These are phyloP conservation scores for Andrena hattorfiana DNA, from an alignment of 2,888 invertebrate genomes.

Conservation along the genomic window DNA sequence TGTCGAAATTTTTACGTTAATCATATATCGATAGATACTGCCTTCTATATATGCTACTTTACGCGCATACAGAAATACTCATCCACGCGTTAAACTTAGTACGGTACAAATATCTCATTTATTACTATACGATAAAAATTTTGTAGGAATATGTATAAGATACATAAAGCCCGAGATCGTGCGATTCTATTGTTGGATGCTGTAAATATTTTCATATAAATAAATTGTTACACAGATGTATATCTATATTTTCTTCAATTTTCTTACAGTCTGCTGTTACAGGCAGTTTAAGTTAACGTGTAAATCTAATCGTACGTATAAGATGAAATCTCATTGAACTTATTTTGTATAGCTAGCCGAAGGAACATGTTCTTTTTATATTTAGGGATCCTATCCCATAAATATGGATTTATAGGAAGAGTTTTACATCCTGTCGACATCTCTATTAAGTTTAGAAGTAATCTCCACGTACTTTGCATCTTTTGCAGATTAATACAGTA, in stretches of 20 bases:
- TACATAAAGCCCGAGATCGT: slow-evolving; percentile 50
- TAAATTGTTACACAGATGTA: slow-evolving; percentile 73
- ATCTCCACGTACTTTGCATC: slow-evolving; percentile 86
- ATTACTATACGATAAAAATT: slow-evolving; percentile 41
- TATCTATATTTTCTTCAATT: background rate
- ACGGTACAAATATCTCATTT: slow-evolving; percentile 29
- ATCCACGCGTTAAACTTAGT: slow-evolving; percentile 37
- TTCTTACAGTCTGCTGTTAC: slow-evolving; percentile 5
- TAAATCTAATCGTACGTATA: background rate
- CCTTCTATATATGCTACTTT: slow-evolving; percentile 45
- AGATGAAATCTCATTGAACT: slow-evolving; percentile 82
- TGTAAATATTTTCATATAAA: slow-evolving; percentile 77
- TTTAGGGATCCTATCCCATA: slow-evolving; percentile 86
- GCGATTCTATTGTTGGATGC: slow-evolving; percentile 73
- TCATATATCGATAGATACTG: slow-evolving; percentile 32
- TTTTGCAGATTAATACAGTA: slow-evolving; percentile 88
- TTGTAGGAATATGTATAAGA: slow-evolving; percentile 49
- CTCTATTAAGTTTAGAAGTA: slow-evolving; percentile 87
- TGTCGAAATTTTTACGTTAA: slow-evolving; percentile 35
- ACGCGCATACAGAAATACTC: slow-evolving; percentile 40
- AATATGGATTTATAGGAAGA: slow-evolving; percentile 86
- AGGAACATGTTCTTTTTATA: slow-evolving; percentile 89
- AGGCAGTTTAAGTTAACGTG: background rate
- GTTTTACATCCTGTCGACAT: slow-evolving; percentile 86
- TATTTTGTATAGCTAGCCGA: slow-evolving; percentile 87